Evolutionary conservation across 2,113 vertebrate genomes (phyloP).

Genomic region (Arenaria interpres): DNA sequence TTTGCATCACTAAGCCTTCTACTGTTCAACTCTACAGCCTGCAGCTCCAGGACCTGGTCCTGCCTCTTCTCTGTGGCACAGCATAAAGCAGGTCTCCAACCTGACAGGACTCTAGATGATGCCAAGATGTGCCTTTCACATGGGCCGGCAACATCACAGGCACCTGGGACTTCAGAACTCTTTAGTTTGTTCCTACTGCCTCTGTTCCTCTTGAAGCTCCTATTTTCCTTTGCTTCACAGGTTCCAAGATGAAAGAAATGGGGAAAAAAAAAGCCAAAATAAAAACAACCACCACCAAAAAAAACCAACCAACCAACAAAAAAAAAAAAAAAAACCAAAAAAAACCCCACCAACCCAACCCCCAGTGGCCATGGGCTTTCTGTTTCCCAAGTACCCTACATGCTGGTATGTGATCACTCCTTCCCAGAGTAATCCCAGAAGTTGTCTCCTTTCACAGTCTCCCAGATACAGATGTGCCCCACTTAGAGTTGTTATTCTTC

Average conservation of each 20-base stretch:
- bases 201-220: background rate
- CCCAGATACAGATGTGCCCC: background rate
- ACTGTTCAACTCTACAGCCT: background rate
- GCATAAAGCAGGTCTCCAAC: background rate
- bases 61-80: background rate
- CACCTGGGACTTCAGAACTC: background rate
- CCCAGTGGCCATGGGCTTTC: background rate
- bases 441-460: background rate
- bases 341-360: too few species aligned
- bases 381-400: background rate
- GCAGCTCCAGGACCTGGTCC: background rate
- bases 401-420: background rate
- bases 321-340: too few species aligned
- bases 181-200: background rate
- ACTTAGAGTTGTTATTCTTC: background rate
- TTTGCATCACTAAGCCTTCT: too few species aligned
- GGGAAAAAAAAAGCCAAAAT: too few species aligned
- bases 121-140: fast-evolving
- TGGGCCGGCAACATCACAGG: too few species aligned
- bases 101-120: background rate
- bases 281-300: too few species aligned
- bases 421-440: background rate
- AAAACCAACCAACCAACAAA: too few species aligned
- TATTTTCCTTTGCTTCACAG: background rate
- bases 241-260: background rate